Evolutionary conservation across 2,797 vertebrate species (phyloP), one percentile per base, ranked within the genome.

Genomic region (Coluber constrictor): DNA sequence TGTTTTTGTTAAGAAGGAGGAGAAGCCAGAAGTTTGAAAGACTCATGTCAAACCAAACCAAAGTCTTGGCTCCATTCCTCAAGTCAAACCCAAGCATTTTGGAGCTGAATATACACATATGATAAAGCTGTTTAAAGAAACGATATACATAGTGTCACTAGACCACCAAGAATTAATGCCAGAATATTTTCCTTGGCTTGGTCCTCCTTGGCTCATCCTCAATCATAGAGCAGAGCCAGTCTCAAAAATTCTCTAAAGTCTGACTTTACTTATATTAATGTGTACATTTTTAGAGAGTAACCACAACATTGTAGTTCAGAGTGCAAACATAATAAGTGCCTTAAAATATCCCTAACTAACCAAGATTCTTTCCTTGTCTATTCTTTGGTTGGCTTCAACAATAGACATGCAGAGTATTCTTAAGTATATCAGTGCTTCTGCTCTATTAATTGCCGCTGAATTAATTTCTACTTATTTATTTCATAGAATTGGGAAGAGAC

Each of bases 171-270:
- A 95, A 95, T 89, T 94, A 94, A 94, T 93, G 95, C 94, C 95
- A 93, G 95, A 94, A 92, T 96, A 95, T 92, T 96, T 94, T 92
- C 90, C 57, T 56, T 96, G 95, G 96, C 93, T 95, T 88, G 79
- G 0, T 23, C 37, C 59, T 86, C 47, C 74, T 91, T 95, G 93
- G 93, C 91, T 93, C 95, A 96, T 97, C 93, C 90, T 96, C 86
- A 0, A 6, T 95, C 90, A 93, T 47, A 47, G 90, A 92, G 66
- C 47, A 70, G 89, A 95, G 93, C 87, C 9, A 90, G 88, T 92
- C 63, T 18, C 37, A 51, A 55, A 74, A 60, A 3, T 15, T 93
- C 55, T 0, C 93, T 88, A 83, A 7, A 92, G 6, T 57, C 23
- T 93, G 56, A 16, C 74, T 91, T 87, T 43, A 5, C 32, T 74